These are phyloP conservation scores for Sweltsa coloradensis DNA, from an alignment of 1,140 invertebrate genomes.

Conservation along the genomic window DNA sequence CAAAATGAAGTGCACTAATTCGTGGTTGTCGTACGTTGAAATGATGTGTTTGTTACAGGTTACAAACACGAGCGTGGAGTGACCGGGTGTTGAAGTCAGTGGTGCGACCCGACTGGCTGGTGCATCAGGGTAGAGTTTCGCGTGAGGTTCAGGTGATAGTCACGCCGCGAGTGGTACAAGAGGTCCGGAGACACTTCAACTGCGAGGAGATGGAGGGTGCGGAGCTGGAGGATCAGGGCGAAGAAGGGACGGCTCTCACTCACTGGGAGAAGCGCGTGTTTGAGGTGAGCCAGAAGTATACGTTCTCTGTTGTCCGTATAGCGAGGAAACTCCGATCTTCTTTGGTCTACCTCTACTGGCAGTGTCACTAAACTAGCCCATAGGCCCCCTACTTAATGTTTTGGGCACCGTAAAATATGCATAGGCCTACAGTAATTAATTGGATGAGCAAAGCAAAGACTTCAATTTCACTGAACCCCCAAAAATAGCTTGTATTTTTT, in stretches of 20 bases:
- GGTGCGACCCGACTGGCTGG: conserved; percentile 68
- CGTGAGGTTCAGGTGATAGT: conserved; percentile 81
- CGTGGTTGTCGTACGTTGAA: not conserved
- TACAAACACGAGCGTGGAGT: conserved; percentile 90
- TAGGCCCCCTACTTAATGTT: too few species aligned
- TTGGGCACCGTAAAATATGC: too few species aligned
- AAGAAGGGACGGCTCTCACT: conserved; percentile 90
- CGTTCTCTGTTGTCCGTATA: too few species aligned
- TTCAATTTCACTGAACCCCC: too few species aligned
- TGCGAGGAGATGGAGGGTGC: conserved; percentile 87
- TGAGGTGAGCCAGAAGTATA: conserved; percentile 76
- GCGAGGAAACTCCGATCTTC: too few species aligned
- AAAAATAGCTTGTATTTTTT: too few species aligned
- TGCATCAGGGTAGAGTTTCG: conserved; percentile 58
- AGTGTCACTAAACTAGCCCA: too few species aligned
- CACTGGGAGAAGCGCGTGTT: conserved; percentile 99
- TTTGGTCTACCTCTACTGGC: too few species aligned
- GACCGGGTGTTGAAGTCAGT: conserved; percentile 75
- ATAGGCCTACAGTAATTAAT: too few species aligned
- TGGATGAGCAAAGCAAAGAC: too few species aligned
- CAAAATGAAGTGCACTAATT: too few species aligned
- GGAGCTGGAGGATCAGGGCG: conserved; percentile 96
- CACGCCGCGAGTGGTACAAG: conserved; percentile 75
- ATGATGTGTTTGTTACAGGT: conserved; percentile 33
- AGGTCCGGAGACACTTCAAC: conserved; percentile 82